A percentile compares a stretch with the other conserved stretches of the same genome.
phyloP scores from a whole-genome alignment of 1,140 invertebrate genomes.

The Drosophila truncata region DNA sequence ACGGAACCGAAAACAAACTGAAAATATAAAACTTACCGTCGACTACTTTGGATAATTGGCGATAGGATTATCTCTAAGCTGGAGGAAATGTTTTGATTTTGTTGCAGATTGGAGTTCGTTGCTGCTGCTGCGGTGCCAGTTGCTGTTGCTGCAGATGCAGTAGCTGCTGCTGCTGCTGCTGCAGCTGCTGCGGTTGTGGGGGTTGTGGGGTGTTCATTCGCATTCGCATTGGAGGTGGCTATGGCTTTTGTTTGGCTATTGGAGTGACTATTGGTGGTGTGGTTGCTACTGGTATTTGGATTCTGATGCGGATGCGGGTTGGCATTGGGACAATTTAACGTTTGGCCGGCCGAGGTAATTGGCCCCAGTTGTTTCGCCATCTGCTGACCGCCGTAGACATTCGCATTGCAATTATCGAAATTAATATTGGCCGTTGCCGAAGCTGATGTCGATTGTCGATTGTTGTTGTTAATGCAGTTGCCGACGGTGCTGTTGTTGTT shows the following conservation, averaged over 20 bases:
- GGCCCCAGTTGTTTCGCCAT: slow-evolving; percentile 52
- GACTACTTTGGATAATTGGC: slow-evolving; percentile 85
- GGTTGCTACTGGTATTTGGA: slow-evolving; percentile 53
- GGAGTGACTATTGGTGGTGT: slow-evolving; percentile 57
- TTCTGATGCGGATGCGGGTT: slow-evolving; percentile 55
- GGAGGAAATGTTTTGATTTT: slow-evolving; percentile 85
- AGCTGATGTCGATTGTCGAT: slow-evolving; percentile 14
- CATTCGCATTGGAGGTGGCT: slow-evolving; percentile 54
- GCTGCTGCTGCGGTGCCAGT: slow-evolving; percentile 27
- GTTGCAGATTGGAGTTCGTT: slow-evolving; percentile 75
- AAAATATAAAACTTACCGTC: slow-evolving; percentile 84
- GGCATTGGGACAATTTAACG: slow-evolving; percentile 79
- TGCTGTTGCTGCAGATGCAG: slow-evolving; percentile 24
- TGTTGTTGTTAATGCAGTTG: slow-evolving; percentile 41
- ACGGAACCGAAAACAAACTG: slow-evolving; percentile 44
- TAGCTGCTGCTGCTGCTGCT: slow-evolving; percentile 39
- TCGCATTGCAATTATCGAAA: slow-evolving; percentile 85
- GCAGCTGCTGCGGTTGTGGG: slow-evolving; percentile 42
- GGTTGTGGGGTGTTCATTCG: slow-evolving; percentile 41
- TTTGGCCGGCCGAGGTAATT: slow-evolving; percentile 72
- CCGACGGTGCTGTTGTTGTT: slow-evolving; percentile 29
- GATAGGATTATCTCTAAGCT: slow-evolving; percentile 85
- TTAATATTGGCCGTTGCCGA: slow-evolving; percentile 70
- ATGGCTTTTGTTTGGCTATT: slow-evolving; percentile 55
- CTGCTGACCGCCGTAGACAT: slow-evolving; percentile 69